Evolutionary conservation across 2,888 invertebrate genomes (phyloP), one percentile per base, ranked within the genome.

Genomic region (Synanthedon vespiformis): DNA sequence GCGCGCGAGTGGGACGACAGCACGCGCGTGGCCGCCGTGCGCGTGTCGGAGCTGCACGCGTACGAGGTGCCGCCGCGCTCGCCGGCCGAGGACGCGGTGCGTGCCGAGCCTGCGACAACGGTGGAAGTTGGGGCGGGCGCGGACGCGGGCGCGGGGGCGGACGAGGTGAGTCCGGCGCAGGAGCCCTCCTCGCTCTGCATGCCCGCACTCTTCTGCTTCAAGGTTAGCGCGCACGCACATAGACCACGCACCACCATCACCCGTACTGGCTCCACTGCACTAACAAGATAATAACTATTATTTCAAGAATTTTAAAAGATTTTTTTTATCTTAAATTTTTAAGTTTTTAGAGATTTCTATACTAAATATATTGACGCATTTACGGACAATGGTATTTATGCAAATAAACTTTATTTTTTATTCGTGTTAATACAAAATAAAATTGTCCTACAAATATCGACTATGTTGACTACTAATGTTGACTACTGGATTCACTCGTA

Each of bases 141-240:
- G 40, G n/a, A 40, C 11, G 57, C 49, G n/a, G 44, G 2, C 4
- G 44, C 40, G 40, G 51, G n/a, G 52, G 57, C 59, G 52, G 63
- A 65, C 64, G 78, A 77, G 80, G 83, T 82, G 82, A 81, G 82
- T 81, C 80, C 70, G 34, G 67, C 67, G 64, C 67, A 70, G 67
- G 91, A 90, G 91, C 91, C 90, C 65, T 90, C 92, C 90, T 91
- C 92, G 89, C 91, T 93, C 90, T 93, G 93, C 93, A 93, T 93
- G 93, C 93, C 93, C 83, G 90, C 92, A 91, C 92, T 93, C 89
- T 92, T 93, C 89, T 93, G 93, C 92, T 93, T 93, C 90, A 93
- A 93, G 93, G 93, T 93, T 92, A 85, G 84, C 74, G 58, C 61
- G 50, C 58, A 52, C 58, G 40, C 54, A 53, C 55, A 52, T 58